Evolutionary conservation across 2,113 vertebrate genomes (phyloP).

Genomic region (Anas platyrhynchos): DNA sequence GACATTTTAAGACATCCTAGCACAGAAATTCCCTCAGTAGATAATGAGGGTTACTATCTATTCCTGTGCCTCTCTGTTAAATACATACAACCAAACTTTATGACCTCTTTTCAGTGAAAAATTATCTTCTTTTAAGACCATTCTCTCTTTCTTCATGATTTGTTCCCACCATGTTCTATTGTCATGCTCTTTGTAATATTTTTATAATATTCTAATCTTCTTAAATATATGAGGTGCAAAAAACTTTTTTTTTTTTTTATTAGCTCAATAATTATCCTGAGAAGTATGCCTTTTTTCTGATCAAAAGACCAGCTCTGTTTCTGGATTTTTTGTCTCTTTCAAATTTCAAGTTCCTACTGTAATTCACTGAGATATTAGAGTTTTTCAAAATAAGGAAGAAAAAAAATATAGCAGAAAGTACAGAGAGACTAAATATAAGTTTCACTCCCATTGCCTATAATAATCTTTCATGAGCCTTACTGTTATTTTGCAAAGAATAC

Average conservation of each 20-base stretch:
- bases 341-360: background rate
- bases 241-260: rapidly evolving
- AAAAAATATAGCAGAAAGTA: background rate
- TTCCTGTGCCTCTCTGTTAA: background rate
- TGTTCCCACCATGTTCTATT: background rate
- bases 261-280: background rate
- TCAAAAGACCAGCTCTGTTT: background rate
- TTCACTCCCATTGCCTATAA: background rate
- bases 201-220: background rate
- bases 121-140: background rate
- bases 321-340: background rate
- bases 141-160: background rate
- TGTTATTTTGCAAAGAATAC: background rate
- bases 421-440: background rate
- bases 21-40: background rate
- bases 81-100: background rate
- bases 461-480: background rate
- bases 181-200: background rate
- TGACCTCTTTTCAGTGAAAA: background rate
- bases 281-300: background rate
- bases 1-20: background rate
- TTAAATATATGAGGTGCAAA: background rate
- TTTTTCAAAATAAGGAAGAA: background rate
- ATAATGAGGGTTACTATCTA: background rate
- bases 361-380: background rate